Evolutionary conservation across 2,888 invertebrate species (phyloP), one percentile per base, ranked within the genome.

Genomic region (Agriopis leucophaearia): DNA sequence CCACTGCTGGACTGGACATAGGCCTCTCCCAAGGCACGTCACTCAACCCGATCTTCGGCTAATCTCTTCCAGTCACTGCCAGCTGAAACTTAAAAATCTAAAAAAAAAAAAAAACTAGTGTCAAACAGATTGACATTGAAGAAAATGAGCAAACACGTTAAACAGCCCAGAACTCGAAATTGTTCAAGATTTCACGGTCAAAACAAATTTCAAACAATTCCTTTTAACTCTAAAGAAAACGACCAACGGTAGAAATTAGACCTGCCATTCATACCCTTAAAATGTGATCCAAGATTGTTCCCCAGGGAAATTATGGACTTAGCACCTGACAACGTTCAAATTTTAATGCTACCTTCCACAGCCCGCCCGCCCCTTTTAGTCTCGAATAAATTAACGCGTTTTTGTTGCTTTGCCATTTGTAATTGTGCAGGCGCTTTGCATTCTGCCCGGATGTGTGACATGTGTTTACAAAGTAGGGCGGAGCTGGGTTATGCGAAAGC

Each of bases 301-400:
- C 89, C 92, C 42, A 45, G 94, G 93, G 94, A 94, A 94, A 94
- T 94, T 93, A 94, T 91, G 92, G 91, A 91, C 93, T 94, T 92
- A 92, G 84, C 93, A 93, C 93, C 94, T 93, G 92, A 91, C 92
- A 86, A 88, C 89, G 88, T 88, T 90, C 91, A 92, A 92, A 94
- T 91, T 94, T 92, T 94, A 92, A 93, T 92, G 92, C 86, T 85
- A 79, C 80, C 74, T 79, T 82, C 51, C 51, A 35, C 45, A 57
- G 8, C 83, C 81, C 77, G 73, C 82, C 74, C 80, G 81, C 80
- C 83, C 82, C 83, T 85, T 84, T 83, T 80, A 84, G 81, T 80
- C 79, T 74, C 78, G 92, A 89, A 92, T 92, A 92, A 91, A 92
- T 92, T 92, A 92, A 89, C 84, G 78, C 78, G 81, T 82, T 82